phyloP scores from a whole-genome alignment of 2,113 vertebrate species.

The Aptenodytes forsteri region DNA sequence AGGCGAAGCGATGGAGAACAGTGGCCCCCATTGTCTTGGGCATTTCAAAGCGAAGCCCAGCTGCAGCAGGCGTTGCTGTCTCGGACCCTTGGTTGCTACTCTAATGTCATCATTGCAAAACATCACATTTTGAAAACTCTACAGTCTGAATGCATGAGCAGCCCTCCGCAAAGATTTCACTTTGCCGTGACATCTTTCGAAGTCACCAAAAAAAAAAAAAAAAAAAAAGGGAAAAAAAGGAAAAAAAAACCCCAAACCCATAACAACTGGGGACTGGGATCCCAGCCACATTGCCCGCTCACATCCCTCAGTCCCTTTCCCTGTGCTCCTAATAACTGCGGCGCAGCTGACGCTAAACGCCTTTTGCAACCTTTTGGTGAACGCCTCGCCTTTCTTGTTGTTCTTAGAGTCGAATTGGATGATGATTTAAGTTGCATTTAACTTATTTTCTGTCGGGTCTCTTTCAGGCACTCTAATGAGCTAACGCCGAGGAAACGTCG shows the following conservation, averaged over 20 bases:
- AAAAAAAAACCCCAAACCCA: not conserved
- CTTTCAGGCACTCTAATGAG: not conserved
- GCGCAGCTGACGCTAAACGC: not conserved
- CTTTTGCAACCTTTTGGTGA: not conserved
- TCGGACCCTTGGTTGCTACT: conserved; percentile 71
- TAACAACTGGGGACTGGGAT: not conserved
- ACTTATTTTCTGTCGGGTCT: not conserved
- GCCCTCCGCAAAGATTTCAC: conserved; percentile 44
- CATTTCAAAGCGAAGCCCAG: conserved; percentile 82
- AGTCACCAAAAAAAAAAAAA: not conserved
- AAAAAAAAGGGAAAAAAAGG: too few relatives aligned
- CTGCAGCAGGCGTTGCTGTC: conserved; percentile 77
- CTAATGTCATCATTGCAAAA: conserved; percentile 73
- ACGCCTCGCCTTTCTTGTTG: not conserved
- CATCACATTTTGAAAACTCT: conserved; percentile 70
- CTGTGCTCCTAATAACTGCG: not conserved
- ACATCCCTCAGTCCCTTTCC: not conserved
- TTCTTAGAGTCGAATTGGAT: not conserved
- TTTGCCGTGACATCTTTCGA: conserved; percentile 38
- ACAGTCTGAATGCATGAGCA: conserved; percentile 66
- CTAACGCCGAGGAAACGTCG: not conserved
- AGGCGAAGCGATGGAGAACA: conserved; percentile 80
- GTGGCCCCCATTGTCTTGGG: conserved; percentile 80
- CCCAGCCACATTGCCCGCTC: not conserved
- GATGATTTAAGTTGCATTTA: not conserved